These are phyloP conservation scores for Cebidichthys violaceus DNA, from an alignment of 2,113 vertebrate species.

Conservation along the genomic window DNA sequence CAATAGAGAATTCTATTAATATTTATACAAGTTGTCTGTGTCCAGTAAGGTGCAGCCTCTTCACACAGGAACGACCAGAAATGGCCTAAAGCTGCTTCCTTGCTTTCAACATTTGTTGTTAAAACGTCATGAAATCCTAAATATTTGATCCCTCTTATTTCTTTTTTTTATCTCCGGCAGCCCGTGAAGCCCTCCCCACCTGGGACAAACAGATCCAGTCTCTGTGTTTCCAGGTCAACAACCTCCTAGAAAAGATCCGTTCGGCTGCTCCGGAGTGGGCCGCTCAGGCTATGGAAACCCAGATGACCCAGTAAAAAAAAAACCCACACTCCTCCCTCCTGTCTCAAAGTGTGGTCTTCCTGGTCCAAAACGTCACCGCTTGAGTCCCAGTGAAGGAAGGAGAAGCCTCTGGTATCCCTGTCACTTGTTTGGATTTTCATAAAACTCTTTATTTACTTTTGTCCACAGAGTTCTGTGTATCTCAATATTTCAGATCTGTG, in stretches of 20 bases:
- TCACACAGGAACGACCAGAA: neutral
- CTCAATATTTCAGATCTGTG: constrained; percentile 8
- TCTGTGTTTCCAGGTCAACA: constrained; percentile 99
- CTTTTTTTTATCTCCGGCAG: constrained; percentile 70
- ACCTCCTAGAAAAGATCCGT: constrained; percentile 97
- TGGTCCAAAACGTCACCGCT: constrained; percentile 26
- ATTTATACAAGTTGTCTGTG: neutral
- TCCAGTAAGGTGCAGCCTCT: constrained; percentile 28
- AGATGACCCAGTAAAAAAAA: constrained; percentile 92
- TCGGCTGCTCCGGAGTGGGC: constrained; percentile 96
- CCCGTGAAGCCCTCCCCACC: constrained; percentile 96
- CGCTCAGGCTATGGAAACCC: constrained; percentile 94
- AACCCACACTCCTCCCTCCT: neutral
- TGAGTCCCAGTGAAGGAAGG: constrained; percentile 2
- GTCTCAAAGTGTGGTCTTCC: constrained; percentile 29
- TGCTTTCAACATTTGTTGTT: neutral
- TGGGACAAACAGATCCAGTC: constrained; percentile 99
- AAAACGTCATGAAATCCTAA: neutral
- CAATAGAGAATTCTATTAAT: too few species aligned
- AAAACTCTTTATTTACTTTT: constrained; percentile 3
- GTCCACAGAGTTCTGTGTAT: neutral
- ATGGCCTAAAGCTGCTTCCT: neutral
- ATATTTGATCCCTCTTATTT: neutral
- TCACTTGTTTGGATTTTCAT: constrained; percentile 2
- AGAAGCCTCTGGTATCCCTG: constrained; percentile 6